Conservation (phyloP, 2,797 vertebrate genomes). For the Sebastes nivosus region DNA sequence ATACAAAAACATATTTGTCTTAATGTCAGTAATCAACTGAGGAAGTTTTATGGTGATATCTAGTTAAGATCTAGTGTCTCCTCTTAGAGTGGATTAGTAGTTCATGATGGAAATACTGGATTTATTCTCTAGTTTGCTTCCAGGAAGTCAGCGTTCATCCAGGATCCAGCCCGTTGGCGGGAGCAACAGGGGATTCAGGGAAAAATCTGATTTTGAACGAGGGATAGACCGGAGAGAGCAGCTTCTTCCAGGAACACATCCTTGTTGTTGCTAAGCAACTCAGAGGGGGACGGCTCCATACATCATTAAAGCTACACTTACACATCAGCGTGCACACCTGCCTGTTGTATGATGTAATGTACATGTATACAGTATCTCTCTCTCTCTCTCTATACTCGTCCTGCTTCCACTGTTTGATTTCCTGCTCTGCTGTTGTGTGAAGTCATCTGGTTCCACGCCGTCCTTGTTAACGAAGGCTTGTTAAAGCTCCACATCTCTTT, state of each 20-base stretch:
- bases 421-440: neutral
- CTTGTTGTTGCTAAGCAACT: conserved; percentile 72
- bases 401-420: neutral
- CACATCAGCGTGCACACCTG: conserved; percentile 36
- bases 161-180: neutral
- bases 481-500: neutral
- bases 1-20: no score
- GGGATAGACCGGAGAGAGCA: conserved; percentile 1
- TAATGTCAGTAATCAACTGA: no score
- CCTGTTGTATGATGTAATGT: conserved; percentile 19
- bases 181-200: neutral
- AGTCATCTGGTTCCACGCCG: neutral
- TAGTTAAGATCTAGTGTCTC: no score
- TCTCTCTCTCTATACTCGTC: neutral
- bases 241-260: conserved; percentile 31
- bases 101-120: neutral
- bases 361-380: neutral
- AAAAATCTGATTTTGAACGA: neutral
- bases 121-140: no score
- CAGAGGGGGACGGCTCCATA: conserved; percentile 17
- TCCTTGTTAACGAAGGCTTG: neutral
- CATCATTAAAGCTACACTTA: conserved; percentile 31
- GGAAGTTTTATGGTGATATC: no score
- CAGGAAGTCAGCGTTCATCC: neutral
- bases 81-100: no score